Evolutionary conservation across 2,888 invertebrate genomes (phyloP), one percentile per base, ranked within the genome.

Genomic region (Strigamia crassipes): DNA sequence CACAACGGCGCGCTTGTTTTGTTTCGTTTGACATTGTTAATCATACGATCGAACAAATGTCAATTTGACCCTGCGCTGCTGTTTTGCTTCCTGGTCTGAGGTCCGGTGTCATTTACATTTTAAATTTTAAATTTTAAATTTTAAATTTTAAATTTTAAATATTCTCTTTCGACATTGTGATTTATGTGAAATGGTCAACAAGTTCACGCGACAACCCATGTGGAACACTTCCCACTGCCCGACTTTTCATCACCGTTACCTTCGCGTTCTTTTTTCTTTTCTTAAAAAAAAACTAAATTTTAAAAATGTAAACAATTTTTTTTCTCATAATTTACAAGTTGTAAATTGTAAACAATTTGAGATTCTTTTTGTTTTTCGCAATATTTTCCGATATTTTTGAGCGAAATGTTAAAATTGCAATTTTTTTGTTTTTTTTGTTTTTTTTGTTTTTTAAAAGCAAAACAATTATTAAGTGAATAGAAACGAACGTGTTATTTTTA

Each of bases 161-260:
- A 10, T 1, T 21, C 1, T 21, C 23, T 51, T 51, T 66, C 23
- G 61, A 66, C 61, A 10, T 10, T n/a, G 23, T 21, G 61, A 66
- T 66, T 66, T 66, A 66, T 21, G 21, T 12, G 21, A 66, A 66
- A 21, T 66, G 61, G 61, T 66, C 61, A 66, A 66, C n/a, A 21
- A 66, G 61, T 66, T 66, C 61, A 21, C 61, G 46, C 5, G 21
- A 23, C 61, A 23, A 21, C 18, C 23, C 61, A 66, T 23, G 23
- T 66, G 61, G 61, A 66, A 66, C 61, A 66, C 23, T 66, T 66
- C 21, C 61, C 61, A 66, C 21, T 66, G 61, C 61, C 61, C 61
- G 61, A 66, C 18, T 66, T 66, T 66, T 21, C 61, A 66, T 10
- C 61, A 21, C 46, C 46, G 46, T 46, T 46, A 46, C 46, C 46